Evolutionary conservation across 2,888 invertebrate species (phyloP), one percentile per base, ranked within the genome.

Genomic region (Diplolepis rosae): DNA sequence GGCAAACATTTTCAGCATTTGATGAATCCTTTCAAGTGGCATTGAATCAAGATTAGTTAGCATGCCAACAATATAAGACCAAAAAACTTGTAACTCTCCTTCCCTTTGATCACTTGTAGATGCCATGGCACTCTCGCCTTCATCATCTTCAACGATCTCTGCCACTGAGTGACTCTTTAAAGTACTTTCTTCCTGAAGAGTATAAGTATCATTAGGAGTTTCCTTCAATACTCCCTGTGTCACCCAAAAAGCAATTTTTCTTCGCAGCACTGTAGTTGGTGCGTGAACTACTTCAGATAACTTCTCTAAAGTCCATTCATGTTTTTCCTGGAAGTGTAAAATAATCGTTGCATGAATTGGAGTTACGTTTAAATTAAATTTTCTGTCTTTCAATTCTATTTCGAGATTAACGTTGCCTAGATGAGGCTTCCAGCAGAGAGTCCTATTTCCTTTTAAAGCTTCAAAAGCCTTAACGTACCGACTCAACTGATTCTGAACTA

Each of bases 1-100:
- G 1, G 97, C 97, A 90, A 98, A 98, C 94, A 98, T 95, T 88
- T 97, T 96, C 73, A 98, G 89, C 97, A 98, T 98, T 86, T 97
- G 96, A 89, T 98, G 97, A 81, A 98, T 98, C 68, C 98, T 91
- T 80, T 98, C 98, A 77, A 98, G 90, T 0, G 97, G 95, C 85
- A 98, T 91, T 0, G 95, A 95, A 83, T 98, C 97, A 77, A 98
- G 90, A 90, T 98, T 98, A 11, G 97, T 97, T 70, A 98, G 89
- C 98, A 98, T 98, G 18, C 98, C 98, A 54, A 97, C 95, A 81
- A 98, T 97, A 85, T 98, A 98, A 0, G 97, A 96, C 98, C 98
- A 98, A 89, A 98, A 97, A 54, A 94, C 93, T 91, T 97, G 97
- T 70, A 98, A 90, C 87, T 98, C 98, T 81, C 97, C 97, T 89